Conservation (phyloP, 1,140 invertebrate genomes). For the Bombus superbus region DNA sequence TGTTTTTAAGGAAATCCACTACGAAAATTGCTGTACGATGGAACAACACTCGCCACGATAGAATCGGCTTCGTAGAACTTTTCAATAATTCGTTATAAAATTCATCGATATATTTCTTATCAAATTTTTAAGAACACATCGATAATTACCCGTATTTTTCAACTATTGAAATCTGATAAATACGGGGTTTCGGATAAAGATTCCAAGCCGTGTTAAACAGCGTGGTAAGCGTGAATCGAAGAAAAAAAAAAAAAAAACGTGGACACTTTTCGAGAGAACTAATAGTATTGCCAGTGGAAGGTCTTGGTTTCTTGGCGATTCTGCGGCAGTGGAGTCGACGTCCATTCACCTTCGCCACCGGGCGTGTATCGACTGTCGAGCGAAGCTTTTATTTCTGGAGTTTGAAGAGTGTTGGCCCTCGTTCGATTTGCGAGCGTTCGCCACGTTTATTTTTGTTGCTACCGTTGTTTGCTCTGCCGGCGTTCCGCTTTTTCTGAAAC, state of each 20-base stretch:
- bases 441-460: constrained; percentile 36
- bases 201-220: neutral
- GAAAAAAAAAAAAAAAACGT: neutral
- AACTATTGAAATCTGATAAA: too few species aligned
- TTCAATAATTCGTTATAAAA: too few species aligned
- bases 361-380: constrained; percentile 3
- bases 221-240: neutral
- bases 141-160: too few species aligned
- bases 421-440: constrained; percentile 37
- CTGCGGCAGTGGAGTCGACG: constrained; percentile 32
- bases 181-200: too few species aligned
- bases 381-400: constrained; percentile 43
- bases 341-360: constrained; percentile 49
- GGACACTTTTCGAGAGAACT: neutral
- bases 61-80: too few species aligned
- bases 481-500: neutral
- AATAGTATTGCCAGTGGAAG: constrained; percentile 29
- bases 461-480: constrained; percentile 17
- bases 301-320: constrained; percentile 35
- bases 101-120: too few species aligned
- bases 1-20: too few species aligned
- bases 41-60: too few species aligned
- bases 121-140: too few species aligned
- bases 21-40: too few species aligned
- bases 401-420: neutral